Conservation (phyloP, 1,140 invertebrate genomes). For the Platyscapa corneri region DNA sequence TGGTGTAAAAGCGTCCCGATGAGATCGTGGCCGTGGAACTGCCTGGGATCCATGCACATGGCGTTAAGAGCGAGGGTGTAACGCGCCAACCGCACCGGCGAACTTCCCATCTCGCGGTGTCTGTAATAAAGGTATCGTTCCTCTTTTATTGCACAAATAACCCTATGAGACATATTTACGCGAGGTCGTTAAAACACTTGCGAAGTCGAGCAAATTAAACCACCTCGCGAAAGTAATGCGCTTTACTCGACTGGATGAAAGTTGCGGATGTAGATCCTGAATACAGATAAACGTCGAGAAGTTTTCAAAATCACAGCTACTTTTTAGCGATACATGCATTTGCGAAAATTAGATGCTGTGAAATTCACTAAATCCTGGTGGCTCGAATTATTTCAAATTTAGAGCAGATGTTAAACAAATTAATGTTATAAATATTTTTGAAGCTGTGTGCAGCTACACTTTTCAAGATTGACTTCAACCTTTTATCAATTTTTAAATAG, state of each 20-base stretch:
- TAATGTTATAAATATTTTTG: too few species aligned
- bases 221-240: too few species aligned
- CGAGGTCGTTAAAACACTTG: too few species aligned
- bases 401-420: too few species aligned
- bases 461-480: neutral
- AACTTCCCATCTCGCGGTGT: conserved; percentile 83
- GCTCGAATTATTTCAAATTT: too few species aligned
- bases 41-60: conserved; percentile 86
- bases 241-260: too few species aligned
- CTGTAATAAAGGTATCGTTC: conserved; percentile 60
- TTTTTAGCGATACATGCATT: neutral
- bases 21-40: conserved; percentile 88
- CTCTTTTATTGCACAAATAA: too few species aligned
- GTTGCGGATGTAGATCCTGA: too few species aligned
- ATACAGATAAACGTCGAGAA: neutral
- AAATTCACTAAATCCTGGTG: too few species aligned
- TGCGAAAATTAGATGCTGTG: too few species aligned
- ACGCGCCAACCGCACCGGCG: conserved; percentile 81
- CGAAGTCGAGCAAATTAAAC: too few species aligned
- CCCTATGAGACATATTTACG: too few species aligned
- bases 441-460: neutral
- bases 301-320: neutral
- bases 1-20: conserved; percentile 83
- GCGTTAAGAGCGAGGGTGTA: conserved; percentile 85
- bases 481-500: neutral